These are phyloP conservation scores for Odontesthes bonariensis DNA, from an alignment of 2,113 vertebrate species.

Conservation along the genomic window DNA sequence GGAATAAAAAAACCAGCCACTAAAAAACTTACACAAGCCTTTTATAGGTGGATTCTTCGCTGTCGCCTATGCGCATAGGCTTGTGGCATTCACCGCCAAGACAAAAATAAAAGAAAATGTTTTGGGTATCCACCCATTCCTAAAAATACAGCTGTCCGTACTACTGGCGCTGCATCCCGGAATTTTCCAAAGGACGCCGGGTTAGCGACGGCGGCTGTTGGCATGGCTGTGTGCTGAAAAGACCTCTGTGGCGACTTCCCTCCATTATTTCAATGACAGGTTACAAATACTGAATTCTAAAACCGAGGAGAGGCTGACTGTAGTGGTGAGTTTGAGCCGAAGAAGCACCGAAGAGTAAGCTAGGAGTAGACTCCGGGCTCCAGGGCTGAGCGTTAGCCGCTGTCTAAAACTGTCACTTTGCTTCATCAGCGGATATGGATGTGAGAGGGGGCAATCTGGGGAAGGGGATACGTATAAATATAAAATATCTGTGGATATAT, in stretches of 20 bases:
- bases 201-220: conserved; percentile 34
- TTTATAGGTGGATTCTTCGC: conserved; percentile 62
- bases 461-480: background rate
- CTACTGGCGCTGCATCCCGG: conserved; percentile 66
- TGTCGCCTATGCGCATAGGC: conserved; percentile 62
- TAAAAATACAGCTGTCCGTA: conserved; percentile 78
- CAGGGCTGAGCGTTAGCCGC: conserved; percentile 25
- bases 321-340: background rate
- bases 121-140: conserved; percentile 82
- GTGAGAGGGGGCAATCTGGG: conserved; percentile 6
- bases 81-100: conserved; percentile 73
- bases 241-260: conserved; percentile 23
- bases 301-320: background rate
- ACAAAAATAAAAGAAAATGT: conserved; percentile 82
- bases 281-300: conserved; percentile 10
- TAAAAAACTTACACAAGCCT: conserved; percentile 38
- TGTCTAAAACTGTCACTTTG: conserved; percentile 72
- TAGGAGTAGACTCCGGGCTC: conserved; percentile 12
- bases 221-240: background rate
- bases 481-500: background rate
- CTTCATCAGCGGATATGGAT: conserved; percentile 56
- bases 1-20: conserved; percentile 5
- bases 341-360: conserved; percentile 2
- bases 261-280: conserved; percentile 43
- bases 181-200: conserved; percentile 64